phyloP scores from a whole-genome alignment of 2,113 vertebrate species.

The Pterocles orientalis region DNA sequence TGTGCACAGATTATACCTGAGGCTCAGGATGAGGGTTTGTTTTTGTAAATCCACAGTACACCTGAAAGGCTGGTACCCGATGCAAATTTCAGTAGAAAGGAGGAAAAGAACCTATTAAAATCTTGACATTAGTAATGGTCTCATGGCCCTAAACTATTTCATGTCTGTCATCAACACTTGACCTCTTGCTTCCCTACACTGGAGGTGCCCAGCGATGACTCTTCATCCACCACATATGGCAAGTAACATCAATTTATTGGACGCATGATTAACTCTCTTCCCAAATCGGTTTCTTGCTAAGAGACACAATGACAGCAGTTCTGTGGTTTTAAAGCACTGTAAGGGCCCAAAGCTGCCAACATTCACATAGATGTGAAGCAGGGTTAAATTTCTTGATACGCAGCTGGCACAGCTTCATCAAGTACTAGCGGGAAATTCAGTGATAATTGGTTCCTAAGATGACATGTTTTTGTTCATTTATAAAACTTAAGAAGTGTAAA shows the following conservation, averaged over 20 bases:
- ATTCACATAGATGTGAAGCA: not conserved
- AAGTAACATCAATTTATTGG: not conserved
- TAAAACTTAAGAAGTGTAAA: not conserved
- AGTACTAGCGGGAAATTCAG: not conserved
- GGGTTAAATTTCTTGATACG: conserved; percentile 16
- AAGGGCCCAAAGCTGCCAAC: not conserved
- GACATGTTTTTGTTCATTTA: not conserved
- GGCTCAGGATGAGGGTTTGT: not conserved
- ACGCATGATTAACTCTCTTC: not conserved
- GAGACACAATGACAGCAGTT: not conserved
- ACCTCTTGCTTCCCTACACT: not conserved
- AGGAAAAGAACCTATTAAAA: not conserved
- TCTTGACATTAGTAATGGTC: not conserved
- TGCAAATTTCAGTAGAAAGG: not conserved
- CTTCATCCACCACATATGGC: not conserved
- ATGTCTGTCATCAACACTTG: not conserved
- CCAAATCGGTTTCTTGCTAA: not conserved
- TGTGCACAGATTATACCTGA: not conserved
- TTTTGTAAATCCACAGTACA: not conserved
- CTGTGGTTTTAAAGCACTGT: not conserved
- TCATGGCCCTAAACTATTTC: not conserved
- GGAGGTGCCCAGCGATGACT: not conserved
- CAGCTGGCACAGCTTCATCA: not conserved
- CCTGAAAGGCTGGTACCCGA: not conserved
- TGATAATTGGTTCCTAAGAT: not conserved